Conservation (phyloP, 92 coral and sea anemone species). For the Isaurus tuberculatus region DNA sequence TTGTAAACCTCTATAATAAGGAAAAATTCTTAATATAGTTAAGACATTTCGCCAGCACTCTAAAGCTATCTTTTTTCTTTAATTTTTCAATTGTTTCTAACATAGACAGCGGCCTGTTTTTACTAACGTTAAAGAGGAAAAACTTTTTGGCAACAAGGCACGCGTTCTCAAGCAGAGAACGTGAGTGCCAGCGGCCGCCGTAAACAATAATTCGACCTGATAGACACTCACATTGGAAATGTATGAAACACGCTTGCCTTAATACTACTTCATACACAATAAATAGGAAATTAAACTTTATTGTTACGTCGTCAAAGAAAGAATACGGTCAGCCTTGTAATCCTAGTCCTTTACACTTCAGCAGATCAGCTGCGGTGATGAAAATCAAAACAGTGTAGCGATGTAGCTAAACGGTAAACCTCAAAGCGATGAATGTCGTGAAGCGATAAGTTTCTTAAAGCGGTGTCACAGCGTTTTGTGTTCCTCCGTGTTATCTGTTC, state of each 20-base stretch:
- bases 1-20: no score
- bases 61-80: no score
- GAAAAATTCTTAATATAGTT: no score
- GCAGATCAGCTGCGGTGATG: background rate
- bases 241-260: slow-evolving; percentile 9
- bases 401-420: background rate
- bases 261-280: background rate
- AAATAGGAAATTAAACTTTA: background rate
- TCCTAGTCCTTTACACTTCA: background rate
- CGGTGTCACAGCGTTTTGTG: no score
- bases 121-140: no score
- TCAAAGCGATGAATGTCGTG: background rate
- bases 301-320: background rate
- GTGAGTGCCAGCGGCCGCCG: background rate
- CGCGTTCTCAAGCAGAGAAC: no score
- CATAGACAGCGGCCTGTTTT: no score
- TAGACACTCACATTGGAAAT: background rate
- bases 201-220: background rate
- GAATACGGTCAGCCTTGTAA: background rate
- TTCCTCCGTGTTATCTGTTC: no score
- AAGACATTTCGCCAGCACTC: no score
- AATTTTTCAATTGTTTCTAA: no score
- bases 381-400: background rate
- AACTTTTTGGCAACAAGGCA: no score
- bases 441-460: background rate